Evolutionary conservation across 2,797 vertebrate species (phyloP), one percentile per base, ranked within the genome.

Genomic region (Telmatherina bonti): DNA sequence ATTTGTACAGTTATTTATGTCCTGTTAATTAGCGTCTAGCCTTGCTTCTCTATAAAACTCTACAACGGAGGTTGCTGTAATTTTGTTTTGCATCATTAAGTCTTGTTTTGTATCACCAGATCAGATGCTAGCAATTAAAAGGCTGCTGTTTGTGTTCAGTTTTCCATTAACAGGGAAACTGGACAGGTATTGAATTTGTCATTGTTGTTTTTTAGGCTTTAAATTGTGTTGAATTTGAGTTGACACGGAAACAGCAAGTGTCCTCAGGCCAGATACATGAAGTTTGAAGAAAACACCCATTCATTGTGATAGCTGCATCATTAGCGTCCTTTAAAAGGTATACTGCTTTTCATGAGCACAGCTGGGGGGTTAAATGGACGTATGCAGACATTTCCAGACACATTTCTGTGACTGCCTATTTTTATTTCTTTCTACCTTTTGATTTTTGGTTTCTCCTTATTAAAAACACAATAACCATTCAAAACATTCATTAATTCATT

Each of bases 241-340:
- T 57, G 70, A 80, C 41, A 67, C 54, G 43, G 38, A 65, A 74
- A 61, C 73, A 75, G 76, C 62, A 76, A 83, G 79, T 51, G 41
- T 61, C 67, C 53, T 67, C 51, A 60, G 35, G 62, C 38, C 52
- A 58, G 59, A 79, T 71, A 70, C 76, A 74, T 67, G 52, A 62
- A 33, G 55, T 58, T 36, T 53, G 51, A 27, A 63, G 35, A 0
- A 5, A 62, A 47, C 58, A 64, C 61, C 76, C 29, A 47, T 22
- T 47, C 11, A 57, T 59, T 27, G 51, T 57, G 70, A 22, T 70
- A 71, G 67, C 27, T 12, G 64, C 47, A 49, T 65, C 56, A 75
- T 65, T 75, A 55, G 60, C 59, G 55, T 5, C 30, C 53, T 7
- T 58, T 43, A n/a, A 53, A 35, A 60, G 18, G 22, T n/a, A 30